Conservation (phyloP, 1,140 invertebrate species). For the Papilio glaucus region DNA sequence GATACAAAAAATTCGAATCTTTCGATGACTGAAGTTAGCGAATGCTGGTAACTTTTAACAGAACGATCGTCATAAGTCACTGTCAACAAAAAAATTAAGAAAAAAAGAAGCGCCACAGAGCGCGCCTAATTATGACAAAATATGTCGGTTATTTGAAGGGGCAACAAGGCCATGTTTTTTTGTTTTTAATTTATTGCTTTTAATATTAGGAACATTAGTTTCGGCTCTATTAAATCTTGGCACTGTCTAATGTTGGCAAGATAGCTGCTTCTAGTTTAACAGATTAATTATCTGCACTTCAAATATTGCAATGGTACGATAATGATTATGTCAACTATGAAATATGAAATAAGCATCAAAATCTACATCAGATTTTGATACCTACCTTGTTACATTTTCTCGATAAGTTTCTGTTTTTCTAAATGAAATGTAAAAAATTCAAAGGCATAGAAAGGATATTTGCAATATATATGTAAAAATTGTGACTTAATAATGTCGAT, state of each 20-base stretch:
- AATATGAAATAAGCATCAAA: no score
- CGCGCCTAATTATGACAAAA: conserved; percentile 76
- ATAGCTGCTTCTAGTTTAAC: conserved; percentile 26
- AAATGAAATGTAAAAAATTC: no score
- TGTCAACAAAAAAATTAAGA: conserved; percentile 47
- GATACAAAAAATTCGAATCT: no score
- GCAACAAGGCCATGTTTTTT: conserved; percentile 47
- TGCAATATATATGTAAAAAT: no score
- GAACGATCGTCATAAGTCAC: conserved; percentile 48
- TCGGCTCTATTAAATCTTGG: conserved; percentile 35
- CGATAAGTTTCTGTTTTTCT: no score
- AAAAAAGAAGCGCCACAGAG: conserved; percentile 63
- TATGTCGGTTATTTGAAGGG: conserved; percentile 68
- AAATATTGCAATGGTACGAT: not conserved
- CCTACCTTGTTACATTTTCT: no score
- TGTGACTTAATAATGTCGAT: no score
- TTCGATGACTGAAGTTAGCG: conserved; percentile 39
- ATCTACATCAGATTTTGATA: no score
- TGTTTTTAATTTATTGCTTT: conserved; percentile 52
- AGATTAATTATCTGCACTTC: conserved; percentile 35
- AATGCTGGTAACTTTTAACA: conserved; percentile 38
- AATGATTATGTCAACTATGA: no score
- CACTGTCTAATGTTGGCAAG: conserved; percentile 32
- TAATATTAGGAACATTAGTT: conserved; percentile 48
- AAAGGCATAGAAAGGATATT: no score